Evolutionary conservation across 1,140 invertebrate species (phyloP).

Genomic region (Cherax quadricarinatus): DNA sequence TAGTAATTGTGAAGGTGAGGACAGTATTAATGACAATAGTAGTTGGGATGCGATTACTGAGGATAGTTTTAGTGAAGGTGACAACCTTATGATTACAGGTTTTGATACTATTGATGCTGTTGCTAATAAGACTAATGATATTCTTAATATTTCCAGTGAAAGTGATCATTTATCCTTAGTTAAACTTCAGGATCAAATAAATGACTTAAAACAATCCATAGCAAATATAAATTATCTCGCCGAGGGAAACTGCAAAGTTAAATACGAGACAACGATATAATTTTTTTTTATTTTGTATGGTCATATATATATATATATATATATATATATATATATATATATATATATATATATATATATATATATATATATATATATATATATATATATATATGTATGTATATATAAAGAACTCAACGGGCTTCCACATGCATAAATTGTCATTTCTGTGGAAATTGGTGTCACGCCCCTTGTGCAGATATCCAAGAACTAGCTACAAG

Average conservation of each 20-base stretch:
- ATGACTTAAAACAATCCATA: not conserved
- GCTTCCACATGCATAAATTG: too few relatives aligned
- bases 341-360: too few relatives aligned
- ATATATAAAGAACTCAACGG: too few relatives aligned
- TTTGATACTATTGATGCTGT: not conserved
- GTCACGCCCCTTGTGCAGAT: too few relatives aligned
- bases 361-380: too few relatives aligned
- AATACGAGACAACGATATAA: not conserved
- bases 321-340: too few relatives aligned
- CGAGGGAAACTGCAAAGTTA: not conserved
- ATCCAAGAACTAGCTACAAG: too few relatives aligned
- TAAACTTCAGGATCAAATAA: not conserved
- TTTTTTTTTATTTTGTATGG: not conserved
- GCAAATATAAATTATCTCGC: not conserved
- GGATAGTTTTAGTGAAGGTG: too few relatives aligned
- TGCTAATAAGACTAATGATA: not conserved
- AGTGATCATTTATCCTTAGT: not conserved
- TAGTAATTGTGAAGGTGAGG: not conserved
- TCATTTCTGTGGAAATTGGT: too few relatives aligned
- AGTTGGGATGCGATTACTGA: too few relatives aligned
- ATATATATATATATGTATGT: too few relatives aligned
- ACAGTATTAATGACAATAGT: not conserved
- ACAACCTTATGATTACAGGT: too few relatives aligned
- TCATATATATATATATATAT: not conserved
- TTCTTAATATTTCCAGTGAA: not conserved